These are phyloP conservation scores for Tragelaphus imberbis DNA, from an alignment of 2,113 vertebrate species.

Conservation along the genomic window DNA sequence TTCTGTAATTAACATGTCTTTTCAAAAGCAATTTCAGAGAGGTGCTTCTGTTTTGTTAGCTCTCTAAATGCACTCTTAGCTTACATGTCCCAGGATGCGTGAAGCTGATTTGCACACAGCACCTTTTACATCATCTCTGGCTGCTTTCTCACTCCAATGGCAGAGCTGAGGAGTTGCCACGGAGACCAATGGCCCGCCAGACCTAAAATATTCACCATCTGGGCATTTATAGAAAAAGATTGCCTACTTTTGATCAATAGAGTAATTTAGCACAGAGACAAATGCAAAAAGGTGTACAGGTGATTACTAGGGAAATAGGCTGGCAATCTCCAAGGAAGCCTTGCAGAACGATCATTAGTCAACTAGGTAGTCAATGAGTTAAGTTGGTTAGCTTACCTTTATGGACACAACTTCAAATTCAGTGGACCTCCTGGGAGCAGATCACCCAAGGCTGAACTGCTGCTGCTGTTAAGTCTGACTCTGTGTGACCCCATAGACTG, in stretches of 20 bases:
- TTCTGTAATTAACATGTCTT: not conserved
- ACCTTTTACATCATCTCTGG: not conserved
- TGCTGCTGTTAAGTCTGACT: too few species aligned
- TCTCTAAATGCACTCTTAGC: not conserved
- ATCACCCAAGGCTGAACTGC: not conserved
- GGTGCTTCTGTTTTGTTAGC: not conserved
- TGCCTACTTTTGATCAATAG: not conserved
- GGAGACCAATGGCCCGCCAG: not conserved
- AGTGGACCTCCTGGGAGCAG: not conserved
- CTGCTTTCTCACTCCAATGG: not conserved
- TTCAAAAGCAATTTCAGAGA: not conserved
- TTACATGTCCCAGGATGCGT: not conserved
- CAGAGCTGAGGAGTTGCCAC: not conserved
- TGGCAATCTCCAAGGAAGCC: not conserved
- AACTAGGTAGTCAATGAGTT: too few species aligned
- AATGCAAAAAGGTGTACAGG: not conserved
- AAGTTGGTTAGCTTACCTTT: not conserved
- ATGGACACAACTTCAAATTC: not conserved
- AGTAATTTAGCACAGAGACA: not conserved
- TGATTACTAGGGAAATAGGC: not conserved
- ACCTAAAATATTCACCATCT: not conserved
- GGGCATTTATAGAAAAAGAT: not conserved
- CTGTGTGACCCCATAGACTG: accelerated
- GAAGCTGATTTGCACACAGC: not conserved
- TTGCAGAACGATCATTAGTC: not conserved